phyloP scores from a whole-genome alignment of 2,888 invertebrate genomes.

The Pristionchus fissidentatus region DNA sequence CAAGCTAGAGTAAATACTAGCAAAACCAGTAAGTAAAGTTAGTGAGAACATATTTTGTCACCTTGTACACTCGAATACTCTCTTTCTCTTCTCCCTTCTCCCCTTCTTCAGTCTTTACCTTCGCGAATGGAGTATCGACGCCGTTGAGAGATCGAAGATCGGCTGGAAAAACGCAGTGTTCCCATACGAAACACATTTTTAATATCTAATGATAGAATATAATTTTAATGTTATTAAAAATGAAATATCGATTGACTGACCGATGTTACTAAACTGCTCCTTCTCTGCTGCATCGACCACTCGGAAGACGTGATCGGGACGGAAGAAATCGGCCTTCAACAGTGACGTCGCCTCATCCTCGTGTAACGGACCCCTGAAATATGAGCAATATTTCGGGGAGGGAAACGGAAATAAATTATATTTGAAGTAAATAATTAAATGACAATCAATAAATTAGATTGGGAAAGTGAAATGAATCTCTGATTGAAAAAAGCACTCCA shows the following conservation, averaged over 20 bases:
- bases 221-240: neutral
- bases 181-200: neutral
- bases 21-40: neutral
- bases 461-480: no score
- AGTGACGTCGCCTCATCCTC: slow-evolving; percentile 10
- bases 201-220: neutral
- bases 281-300: neutral
- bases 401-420: no score
- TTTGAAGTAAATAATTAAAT: no score
- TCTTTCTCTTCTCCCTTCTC: slow-evolving; percentile 10
- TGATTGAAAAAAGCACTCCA: no score
- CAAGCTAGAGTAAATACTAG: no score
- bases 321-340: neutral
- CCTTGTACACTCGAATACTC: neutral
- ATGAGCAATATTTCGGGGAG: neutral
- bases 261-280: neutral
- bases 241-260: neutral
- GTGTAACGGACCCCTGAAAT: neutral
- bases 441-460: no score
- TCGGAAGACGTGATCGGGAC: neutral
- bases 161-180: slow-evolving; percentile 1
- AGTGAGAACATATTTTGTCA: neutral
- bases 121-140: neutral
- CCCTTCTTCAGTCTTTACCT: no score
- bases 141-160: neutral